phyloP scores from a whole-genome alignment of 2,888 invertebrate species.

The Caenorhabditis panamensis region DNA sequence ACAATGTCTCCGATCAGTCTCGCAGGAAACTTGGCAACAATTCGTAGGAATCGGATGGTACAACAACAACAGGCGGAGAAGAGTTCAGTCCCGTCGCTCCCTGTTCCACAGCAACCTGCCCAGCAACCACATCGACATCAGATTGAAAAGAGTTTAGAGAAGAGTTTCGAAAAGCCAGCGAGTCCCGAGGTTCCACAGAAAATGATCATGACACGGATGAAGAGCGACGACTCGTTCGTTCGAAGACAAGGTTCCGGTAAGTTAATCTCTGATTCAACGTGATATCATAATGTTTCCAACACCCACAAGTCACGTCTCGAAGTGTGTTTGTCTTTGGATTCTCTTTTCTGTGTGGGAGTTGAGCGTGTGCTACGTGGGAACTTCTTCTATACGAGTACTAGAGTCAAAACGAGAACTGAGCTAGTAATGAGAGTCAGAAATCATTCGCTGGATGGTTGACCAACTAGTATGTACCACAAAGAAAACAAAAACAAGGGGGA shows the following conservation, averaged over 20 bases:
- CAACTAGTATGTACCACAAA: not conserved
- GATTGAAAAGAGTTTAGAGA: slow-evolving; percentile 26
- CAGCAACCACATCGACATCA: slow-evolving; percentile 23
- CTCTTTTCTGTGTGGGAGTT: slow-evolving; percentile 16
- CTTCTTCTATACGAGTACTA: slow-evolving; percentile 11
- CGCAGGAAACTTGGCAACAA: slow-evolving; percentile 60
- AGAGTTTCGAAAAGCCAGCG: not conserved
- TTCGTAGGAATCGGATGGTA: slow-evolving; percentile 47
- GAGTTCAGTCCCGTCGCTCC: not conserved
- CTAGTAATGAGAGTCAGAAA: not conserved
- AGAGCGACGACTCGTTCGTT: slow-evolving; percentile 64
- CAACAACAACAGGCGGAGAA: slow-evolving; percentile 26
- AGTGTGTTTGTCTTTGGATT: not conserved
- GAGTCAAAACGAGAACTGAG: slow-evolving; percentile 1
- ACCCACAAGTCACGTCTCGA: not conserved
- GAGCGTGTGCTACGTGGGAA: slow-evolving; percentile 12
- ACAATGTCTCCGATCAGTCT: slow-evolving; percentile 60
- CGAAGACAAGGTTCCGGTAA: slow-evolving; percentile 59
- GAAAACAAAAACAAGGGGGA: slow-evolving; percentile 14
- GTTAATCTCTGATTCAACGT: not conserved
- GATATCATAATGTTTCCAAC: not conserved
- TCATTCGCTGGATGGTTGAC: not conserved
- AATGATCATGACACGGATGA: slow-evolving; percentile 59
- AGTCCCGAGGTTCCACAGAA: slow-evolving; percentile 36
- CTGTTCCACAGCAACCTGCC: slow-evolving; percentile 19